Conservation (phyloP, 2,113 vertebrate species). For the Puntigrus tetrazona region DNA sequence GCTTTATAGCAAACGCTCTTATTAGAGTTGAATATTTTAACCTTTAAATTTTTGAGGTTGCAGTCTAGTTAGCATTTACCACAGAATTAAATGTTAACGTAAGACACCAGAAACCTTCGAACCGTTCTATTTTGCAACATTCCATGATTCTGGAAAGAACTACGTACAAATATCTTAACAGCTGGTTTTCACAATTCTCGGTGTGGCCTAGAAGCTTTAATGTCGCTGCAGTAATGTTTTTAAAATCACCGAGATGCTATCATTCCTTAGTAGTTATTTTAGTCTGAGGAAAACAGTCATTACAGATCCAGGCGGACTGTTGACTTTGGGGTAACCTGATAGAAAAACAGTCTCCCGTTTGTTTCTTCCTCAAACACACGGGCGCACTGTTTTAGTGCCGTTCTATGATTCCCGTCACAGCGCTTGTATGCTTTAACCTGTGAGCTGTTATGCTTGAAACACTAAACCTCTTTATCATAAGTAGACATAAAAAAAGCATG, state of each 20-base stretch:
- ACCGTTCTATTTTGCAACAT: not conserved
- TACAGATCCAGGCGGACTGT: not conserved
- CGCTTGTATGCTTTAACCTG: not conserved
- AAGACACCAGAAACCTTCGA: not conserved
- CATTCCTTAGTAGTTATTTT: not conserved
- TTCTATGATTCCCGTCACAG: not conserved
- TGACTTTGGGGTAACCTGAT: conserved; percentile 22
- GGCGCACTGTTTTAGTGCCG: not conserved
- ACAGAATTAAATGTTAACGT: no score
- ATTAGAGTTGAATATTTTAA: not conserved
- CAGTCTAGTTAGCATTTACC: not conserved
- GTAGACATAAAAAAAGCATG: not conserved
- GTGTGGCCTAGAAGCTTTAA: not conserved
- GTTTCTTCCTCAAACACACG: conserved; percentile 19
- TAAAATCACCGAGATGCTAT: not conserved
- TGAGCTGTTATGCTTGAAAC: conserved; percentile 13
- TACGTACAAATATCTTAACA: not conserved
- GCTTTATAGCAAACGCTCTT: not conserved
- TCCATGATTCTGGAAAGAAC: not conserved
- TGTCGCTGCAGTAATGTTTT: not conserved
- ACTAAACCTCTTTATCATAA: not conserved
- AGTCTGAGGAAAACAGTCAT: conserved; percentile 31
- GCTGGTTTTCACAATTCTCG: not conserved
- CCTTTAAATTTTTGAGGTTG: not conserved
- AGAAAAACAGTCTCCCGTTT: conserved; percentile 19